These are phyloP conservation scores for Hylia prasina DNA, from an alignment of 2,113 vertebrate species.

Conservation along the genomic window DNA sequence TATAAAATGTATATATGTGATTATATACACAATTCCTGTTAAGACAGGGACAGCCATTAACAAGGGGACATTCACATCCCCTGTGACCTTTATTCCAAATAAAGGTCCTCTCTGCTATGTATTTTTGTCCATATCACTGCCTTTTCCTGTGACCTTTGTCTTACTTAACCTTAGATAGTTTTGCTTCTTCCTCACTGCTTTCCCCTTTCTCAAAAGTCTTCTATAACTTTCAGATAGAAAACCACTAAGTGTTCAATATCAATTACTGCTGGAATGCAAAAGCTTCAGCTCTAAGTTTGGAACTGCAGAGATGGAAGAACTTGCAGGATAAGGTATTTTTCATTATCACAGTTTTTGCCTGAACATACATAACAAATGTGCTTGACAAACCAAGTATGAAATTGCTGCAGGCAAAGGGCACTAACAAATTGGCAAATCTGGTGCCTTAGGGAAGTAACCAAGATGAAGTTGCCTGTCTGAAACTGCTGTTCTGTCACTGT, in stretches of 20 bases:
- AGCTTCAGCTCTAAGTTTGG: neutral
- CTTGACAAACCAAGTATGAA: conserved; percentile 51
- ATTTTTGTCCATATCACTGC: neutral
- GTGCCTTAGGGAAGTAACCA: conserved; percentile 34
- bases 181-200: neutral
- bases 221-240: neutral
- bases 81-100: neutral
- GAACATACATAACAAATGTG: conserved; percentile 15
- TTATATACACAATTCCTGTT: neutral
- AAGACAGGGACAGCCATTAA: neutral
- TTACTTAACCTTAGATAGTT: neutral
- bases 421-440: conserved; percentile 51
- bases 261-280: neutral
- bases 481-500: conserved; percentile 24
- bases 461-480: conserved; percentile 41
- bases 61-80: neutral
- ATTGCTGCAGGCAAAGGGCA: conserved; percentile 38
- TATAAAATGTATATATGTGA: neutral
- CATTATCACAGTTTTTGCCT: neutral
- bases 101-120: neutral
- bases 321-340: conserved; percentile 26
- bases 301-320: neutral
- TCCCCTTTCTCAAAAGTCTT: neutral
- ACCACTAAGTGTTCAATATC: neutral
- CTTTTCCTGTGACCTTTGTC: neutral